A percentile compares a stretch with the other conserved stretches of the same genome.
Evolutionary conservation across 2,888 invertebrate genomes (phyloP).

Genomic region (Mesopsocus fuscifrons): DNA sequence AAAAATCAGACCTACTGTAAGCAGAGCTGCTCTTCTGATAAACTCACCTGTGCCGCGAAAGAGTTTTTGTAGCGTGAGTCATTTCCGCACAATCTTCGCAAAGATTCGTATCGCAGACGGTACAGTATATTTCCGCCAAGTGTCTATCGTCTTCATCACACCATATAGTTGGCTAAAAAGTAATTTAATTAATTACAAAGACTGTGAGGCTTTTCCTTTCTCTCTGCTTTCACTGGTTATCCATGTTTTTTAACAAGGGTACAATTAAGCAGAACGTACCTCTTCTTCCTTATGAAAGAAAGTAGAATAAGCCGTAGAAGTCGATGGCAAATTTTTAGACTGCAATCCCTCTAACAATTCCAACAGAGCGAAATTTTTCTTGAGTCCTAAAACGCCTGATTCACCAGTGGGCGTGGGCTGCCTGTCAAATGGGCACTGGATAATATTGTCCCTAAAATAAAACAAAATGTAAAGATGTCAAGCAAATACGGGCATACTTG

Average conservation of each 20-base stretch:
- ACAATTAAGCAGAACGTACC: slow-evolving; percentile 16
- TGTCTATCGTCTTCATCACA: slow-evolving; percentile 36
- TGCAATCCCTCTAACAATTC: slow-evolving; percentile 33
- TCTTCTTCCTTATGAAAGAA: slow-evolving; percentile 22
- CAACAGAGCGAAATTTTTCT: slow-evolving; percentile 37
- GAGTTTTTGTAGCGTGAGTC: slow-evolving; percentile 32
- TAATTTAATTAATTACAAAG: too few species aligned
- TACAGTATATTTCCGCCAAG: slow-evolving; percentile 33
- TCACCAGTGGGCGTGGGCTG: slow-evolving; percentile 29
- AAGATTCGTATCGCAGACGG: slow-evolving; percentile 32
- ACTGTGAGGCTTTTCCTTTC: too few species aligned
- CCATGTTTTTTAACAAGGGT: too few species aligned
- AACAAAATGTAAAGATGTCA: not conserved
- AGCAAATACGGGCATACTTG: too few species aligned
- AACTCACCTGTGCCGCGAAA: slow-evolving; percentile 26
- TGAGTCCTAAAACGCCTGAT: slow-evolving; percentile 29
- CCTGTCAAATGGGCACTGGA: slow-evolving; percentile 35
- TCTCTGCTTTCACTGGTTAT: too few species aligned
- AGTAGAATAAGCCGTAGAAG: not conserved
- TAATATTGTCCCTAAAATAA: slow-evolving; percentile 20
- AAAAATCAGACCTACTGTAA: too few species aligned
- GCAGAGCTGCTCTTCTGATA: too few species aligned
- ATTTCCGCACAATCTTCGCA: slow-evolving; percentile 32
- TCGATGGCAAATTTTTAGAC: slow-evolving; percentile 5
- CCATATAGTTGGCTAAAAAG: slow-evolving; percentile 23